phyloP scores from a whole-genome alignment of 1,140 invertebrate species.

The Eriocheir sinensis region DNA sequence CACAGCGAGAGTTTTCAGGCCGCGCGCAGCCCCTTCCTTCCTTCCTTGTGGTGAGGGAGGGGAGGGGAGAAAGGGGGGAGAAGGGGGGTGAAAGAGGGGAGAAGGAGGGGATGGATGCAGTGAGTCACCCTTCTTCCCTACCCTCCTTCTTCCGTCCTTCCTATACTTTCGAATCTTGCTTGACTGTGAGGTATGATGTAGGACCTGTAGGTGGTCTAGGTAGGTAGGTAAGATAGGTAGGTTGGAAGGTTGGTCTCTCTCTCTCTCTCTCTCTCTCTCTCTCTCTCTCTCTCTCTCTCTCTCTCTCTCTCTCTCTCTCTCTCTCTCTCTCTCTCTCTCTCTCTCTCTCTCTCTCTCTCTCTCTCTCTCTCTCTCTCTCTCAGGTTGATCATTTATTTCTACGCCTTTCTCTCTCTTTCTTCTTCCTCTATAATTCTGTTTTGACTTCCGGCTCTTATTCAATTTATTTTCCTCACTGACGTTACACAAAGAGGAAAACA shows the following conservation, averaged over 20 bases:
- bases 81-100: constrained; percentile 3
- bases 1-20: not conserved
- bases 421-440: not conserved
- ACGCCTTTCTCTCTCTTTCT: constrained; percentile 19
- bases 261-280: not conserved
- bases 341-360: constrained; percentile 21
- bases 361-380: not conserved
- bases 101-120: no score
- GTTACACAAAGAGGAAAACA: not conserved
- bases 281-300: not conserved
- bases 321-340: not conserved
- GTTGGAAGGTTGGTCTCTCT: no score
- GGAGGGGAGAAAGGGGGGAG: not conserved
- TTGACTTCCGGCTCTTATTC: not conserved
- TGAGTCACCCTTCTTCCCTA: no score
- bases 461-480: not conserved
- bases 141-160: no score
- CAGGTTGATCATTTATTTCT: not conserved
- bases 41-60: not conserved
- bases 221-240: no score
- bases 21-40: not conserved
- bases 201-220: no score
- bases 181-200: not conserved
- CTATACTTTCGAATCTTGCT: not conserved
- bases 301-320: constrained; percentile 14